Base-by-base conservation (phyloP, 2,797 vertebrate genomes). In the Pogoniulus pusillus region DNA sequence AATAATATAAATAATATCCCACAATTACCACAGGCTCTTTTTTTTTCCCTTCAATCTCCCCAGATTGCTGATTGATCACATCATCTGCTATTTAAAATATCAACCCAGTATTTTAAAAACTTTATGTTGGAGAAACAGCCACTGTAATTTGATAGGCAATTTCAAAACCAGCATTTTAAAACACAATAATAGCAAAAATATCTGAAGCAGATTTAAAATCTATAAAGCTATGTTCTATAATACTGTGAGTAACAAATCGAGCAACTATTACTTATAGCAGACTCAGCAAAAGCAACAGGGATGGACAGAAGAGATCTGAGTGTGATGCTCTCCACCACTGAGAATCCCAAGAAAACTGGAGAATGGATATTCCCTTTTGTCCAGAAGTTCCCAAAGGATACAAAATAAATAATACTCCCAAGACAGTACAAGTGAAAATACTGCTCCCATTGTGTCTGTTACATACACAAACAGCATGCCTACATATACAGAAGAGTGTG, bases 381-480 rank as follows among this genome's bases (percentile, higher is more conserved):
- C 97, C 96, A 96, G 94, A 97, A 96, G 96, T 97, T 97, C 97
- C 96, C 85, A 97, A 98, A 94, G 96, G 98, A 98, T 96, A 97
- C 96, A 97, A 97, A 98, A 98, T 98, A 98, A 98, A 98, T 98
- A 98, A 98, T 97, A 98, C 96, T 94, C 97, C 94, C 98, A 97
- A 97, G 97, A 98, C 96, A 97, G 94, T 97, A 97, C 96, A 96
- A 95, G 97, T 96, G 97, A 97, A 98, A 97, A 97, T 97, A 98
- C 97, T 97, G 96, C 97, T 98, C 98, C 97, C 97, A 97, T 97
- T 97, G 97, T 97, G 97, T 96, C 97, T 96, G 97, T 96, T 97
- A 98, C 97, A 98, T 96, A 97, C 93, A 97, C 95, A 97, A 97
- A 98, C 97, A 98, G 98, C 98, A 99, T 99, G 99, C 98, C 98